Base-by-base conservation (phyloP, 64 coral and sea anemone genomes). In the Stichodactyla helianthus region DNA sequence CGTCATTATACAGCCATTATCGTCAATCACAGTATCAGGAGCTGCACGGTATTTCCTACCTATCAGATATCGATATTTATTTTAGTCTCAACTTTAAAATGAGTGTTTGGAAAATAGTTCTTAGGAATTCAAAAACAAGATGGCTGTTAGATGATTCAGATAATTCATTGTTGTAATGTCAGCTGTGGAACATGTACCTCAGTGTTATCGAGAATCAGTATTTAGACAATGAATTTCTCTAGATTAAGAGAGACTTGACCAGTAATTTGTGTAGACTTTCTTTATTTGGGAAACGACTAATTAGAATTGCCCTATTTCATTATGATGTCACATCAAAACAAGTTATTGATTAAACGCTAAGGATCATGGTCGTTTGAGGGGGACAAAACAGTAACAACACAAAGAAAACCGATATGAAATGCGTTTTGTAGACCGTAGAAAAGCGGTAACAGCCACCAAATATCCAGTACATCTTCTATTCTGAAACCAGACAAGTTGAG, bases 51-150 rank as follows among this genome's bases (percentile, higher is more conserved):
- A 31, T 74, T 74, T 74, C 68, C 68, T 74, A 9, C 5, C 20
- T 74, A 74, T 74, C 68, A 74, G 68, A 74, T 31, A 74, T 74
- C 22, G 10, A 2, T 74, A 23, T 74, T 74, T 74, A 74, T 74
- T 74, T 74, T 74, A 74, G 68, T 31, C 10, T 23, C 68, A 9
- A 74, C 68, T 74, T 74, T 74, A 74, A 31, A 74, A 7, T 74
- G 25, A 74, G 5, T 74, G 68, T 74, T 74, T 74, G 68, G 25
- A 23, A 58, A 27, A 74, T 74, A 74, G 8, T 31, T 31, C 20
- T 74, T 65, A 65, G 68, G 68, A 74, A 74, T 74, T 74, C 68
- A 31, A 74, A 74, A 74, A 74, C 6, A 26, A 74, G 68, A 23
- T 6, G 8, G 68, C 7, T 23, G 5, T 74, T 10, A 74, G 68